Percentiles rank a stretch among this genome's conserved stretches.
Conservation (phyloP, 2,113 vertebrate species). For the Strix uralensis region DNA sequence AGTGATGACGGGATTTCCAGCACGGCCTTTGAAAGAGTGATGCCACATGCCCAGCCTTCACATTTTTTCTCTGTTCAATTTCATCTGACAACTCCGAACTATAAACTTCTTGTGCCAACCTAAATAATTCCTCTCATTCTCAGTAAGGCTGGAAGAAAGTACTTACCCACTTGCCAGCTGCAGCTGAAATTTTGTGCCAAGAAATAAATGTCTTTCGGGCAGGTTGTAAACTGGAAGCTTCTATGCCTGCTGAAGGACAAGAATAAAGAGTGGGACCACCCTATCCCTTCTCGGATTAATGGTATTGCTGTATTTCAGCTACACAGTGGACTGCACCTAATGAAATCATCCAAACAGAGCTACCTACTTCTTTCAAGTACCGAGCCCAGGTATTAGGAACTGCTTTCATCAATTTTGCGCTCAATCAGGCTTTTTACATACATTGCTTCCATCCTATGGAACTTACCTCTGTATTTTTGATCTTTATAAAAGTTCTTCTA, state of each 20-base stretch:
- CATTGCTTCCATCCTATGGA: not conserved
- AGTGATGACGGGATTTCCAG: not conserved
- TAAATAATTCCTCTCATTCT: conserved; percentile 51
- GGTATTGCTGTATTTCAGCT: not conserved
- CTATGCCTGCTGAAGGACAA: not conserved
- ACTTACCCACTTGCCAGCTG: conserved; percentile 46
- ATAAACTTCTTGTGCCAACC: conserved; percentile 50
- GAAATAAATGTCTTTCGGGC: conserved; percentile 53
- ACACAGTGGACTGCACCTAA: not conserved
- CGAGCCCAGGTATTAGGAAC: not conserved
- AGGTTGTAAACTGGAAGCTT: conserved; percentile 48
- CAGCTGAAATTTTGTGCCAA: conserved; percentile 38
- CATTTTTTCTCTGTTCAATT: conserved; percentile 15
- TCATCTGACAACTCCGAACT: conserved; percentile 26
- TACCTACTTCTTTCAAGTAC: not conserved
- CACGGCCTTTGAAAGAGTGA: not conserved
- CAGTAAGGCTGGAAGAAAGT: conserved; percentile 6
- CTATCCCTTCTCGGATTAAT: not conserved
- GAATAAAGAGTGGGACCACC: not conserved
- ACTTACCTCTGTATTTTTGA: not conserved
- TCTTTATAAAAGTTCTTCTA: not conserved
- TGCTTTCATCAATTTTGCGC: not conserved
- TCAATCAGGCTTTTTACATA: not conserved
- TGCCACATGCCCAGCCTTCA: not conserved
- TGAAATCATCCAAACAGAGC: not conserved